Conservation (phyloP, 2,888 invertebrate species). For the Sphecodes monilicornis region DNA sequence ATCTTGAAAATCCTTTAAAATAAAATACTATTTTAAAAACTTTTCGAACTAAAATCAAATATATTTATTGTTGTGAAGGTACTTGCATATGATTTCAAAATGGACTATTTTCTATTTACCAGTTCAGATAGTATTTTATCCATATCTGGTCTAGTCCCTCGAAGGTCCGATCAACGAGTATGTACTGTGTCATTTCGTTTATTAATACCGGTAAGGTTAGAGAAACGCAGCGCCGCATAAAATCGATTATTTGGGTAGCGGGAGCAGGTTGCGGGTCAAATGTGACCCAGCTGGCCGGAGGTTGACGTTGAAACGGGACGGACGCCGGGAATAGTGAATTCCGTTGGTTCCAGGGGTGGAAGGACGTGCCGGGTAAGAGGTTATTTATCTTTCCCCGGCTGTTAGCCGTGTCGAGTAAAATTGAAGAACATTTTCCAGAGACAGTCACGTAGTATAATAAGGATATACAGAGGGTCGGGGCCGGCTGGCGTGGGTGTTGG, state of each 20-base stretch:
- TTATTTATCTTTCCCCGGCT: constrained; percentile 74
- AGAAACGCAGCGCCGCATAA: not conserved
- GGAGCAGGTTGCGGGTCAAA: not conserved
- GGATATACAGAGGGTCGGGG: constrained; percentile 23
- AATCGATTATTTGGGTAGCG: not conserved
- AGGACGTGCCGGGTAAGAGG: constrained; percentile 56
- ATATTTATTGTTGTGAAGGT: no score
- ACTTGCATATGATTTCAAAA: no score
- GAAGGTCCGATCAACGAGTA: not conserved
- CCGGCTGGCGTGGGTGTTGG: constrained; percentile 24
- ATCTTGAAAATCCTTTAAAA: no score
- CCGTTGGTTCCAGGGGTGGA: constrained; percentile 12
- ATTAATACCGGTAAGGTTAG: not conserved
- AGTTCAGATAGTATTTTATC: no score
- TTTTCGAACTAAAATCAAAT: no score
- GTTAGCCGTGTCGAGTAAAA: constrained; percentile 65
- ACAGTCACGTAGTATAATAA: constrained; percentile 70
- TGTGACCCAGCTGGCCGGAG: not conserved
- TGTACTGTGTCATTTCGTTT: not conserved
- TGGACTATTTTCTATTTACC: no score
- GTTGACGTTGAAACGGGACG: constrained; percentile 5
- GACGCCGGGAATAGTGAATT: constrained; percentile 45
- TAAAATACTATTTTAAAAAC: no score
- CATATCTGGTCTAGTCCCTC: no score
- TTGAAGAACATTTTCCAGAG: constrained; percentile 70